Conservation (phyloP, 2,113 vertebrate species). For the Condylura cristata region DNA sequence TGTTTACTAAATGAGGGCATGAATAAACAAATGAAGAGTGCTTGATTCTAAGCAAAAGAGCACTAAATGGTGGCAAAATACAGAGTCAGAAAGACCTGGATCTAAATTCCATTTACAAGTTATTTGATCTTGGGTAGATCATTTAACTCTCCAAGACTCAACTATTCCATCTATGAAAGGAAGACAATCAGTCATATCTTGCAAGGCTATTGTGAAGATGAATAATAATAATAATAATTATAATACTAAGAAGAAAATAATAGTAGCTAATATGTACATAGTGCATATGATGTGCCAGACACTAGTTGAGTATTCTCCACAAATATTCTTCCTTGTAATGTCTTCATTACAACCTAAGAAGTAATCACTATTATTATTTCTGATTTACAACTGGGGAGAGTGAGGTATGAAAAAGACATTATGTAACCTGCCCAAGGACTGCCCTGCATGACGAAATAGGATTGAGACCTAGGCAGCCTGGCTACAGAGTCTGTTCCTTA, state of each 20-base stretch:
- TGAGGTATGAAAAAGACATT: neutral
- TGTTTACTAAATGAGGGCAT: neutral
- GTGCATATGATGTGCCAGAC: neutral
- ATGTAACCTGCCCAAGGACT: neutral
- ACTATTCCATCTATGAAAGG: neutral
- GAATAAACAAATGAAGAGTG: neutral
- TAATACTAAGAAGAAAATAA: neutral
- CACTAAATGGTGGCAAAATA: neutral
- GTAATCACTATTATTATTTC: neutral
- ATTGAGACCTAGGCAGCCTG: neutral
- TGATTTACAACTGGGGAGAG: neutral
- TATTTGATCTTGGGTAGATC: neutral
- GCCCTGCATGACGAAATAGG: neutral
- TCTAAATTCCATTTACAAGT: neutral
- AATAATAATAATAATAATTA: neutral
- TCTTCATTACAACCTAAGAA: neutral
- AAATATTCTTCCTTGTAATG: neutral
- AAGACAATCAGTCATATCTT: neutral
- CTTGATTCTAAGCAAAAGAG: neutral
- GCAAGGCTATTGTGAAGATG: neutral
- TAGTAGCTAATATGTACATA: neutral
- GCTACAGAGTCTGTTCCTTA: neutral
- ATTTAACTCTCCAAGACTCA: neutral
- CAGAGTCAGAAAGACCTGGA: neutral
- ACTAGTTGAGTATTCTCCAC: neutral